Evolutionary conservation across 2,113 vertebrate genomes (phyloP).

Genomic region (Silurus meridionalis): DNA sequence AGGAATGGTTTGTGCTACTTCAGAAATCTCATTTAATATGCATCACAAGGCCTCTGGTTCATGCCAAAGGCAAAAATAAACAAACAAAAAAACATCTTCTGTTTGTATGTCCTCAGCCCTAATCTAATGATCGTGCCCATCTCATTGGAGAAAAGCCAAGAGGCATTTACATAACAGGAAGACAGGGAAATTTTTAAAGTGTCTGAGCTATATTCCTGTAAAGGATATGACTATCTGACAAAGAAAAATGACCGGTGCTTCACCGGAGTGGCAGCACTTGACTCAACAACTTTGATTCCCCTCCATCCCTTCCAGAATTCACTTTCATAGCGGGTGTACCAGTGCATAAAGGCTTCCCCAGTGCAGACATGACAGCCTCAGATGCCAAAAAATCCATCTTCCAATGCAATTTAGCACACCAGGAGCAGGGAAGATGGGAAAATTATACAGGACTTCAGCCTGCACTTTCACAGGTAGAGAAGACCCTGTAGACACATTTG

Average conservation of each 20-base stretch:
- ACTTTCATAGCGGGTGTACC: slow-evolving; percentile 72
- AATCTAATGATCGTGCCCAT: slow-evolving; percentile 45
- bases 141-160: slow-evolving; percentile 44
- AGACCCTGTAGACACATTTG: slow-evolving; percentile 61
- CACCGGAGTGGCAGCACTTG: slow-evolving; percentile 70
- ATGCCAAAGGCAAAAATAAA: slow-evolving; percentile 19
- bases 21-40: slow-evolving; percentile 40
- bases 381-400: slow-evolving; percentile 73
- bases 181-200: slow-evolving; percentile 49
- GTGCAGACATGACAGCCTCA: slow-evolving; percentile 70
- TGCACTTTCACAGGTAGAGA: slow-evolving; percentile 72
- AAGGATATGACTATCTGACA: slow-evolving; percentile 67
- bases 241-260: slow-evolving; percentile 67
- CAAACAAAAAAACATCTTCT: slow-evolving; percentile 1
- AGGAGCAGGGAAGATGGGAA: slow-evolving; percentile 71
- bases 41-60: slow-evolving; percentile 36
- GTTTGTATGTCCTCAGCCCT: slow-evolving; percentile 27
- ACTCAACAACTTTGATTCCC: slow-evolving; percentile 69
- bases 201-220: slow-evolving; percentile 63
- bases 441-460: slow-evolving; percentile 72
- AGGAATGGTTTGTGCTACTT: neutral
- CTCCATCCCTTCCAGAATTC: slow-evolving; percentile 69
- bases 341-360: slow-evolving; percentile 70
- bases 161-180: slow-evolving; percentile 48
- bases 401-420: slow-evolving; percentile 72